phyloP scores from a whole-genome alignment of 2,113 vertebrate genomes.

The Halcyon malimbica region DNA sequence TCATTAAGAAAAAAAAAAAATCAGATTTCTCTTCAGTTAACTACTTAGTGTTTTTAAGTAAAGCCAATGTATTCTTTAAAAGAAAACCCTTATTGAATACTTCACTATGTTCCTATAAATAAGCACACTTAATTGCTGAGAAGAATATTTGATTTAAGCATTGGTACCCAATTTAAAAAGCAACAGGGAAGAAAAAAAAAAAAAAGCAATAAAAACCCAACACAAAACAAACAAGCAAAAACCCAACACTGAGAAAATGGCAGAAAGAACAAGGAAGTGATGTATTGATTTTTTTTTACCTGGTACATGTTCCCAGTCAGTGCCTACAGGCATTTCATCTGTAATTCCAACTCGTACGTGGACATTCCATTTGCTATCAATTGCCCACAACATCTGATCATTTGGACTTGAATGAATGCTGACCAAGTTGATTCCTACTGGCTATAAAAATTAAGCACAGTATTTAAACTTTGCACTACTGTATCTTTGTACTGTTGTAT shows the following conservation, averaged over 20 bases:
- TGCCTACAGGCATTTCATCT: slow-evolving; percentile 96
- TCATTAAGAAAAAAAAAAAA: not conserved
- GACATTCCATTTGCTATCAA: slow-evolving; percentile 90
- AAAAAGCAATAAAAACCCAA: not conserved
- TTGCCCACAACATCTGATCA: slow-evolving; percentile 91
- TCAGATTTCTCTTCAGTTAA: not conserved
- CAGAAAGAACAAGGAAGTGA: not conserved
- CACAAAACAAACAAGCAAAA: not conserved
- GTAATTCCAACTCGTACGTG: slow-evolving; percentile 89
- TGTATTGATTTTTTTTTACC: slow-evolving; percentile 74
- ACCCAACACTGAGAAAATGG: not conserved
- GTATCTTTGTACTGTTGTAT: not conserved
- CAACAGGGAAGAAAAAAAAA: not conserved
- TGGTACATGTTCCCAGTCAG: slow-evolving; percentile 93
- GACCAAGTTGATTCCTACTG: slow-evolving; percentile 87
- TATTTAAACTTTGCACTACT: slow-evolving; percentile 28
- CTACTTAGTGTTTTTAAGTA: not conserved
- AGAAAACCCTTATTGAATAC: not conserved
- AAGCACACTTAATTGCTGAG: not conserved
- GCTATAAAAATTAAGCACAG: slow-evolving; percentile 76
- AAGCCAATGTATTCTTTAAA: not conserved
- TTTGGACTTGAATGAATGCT: slow-evolving; percentile 89
- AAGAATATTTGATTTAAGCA: not conserved
- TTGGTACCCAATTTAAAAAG: not conserved
- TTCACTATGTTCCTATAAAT: not conserved